These are phyloP conservation scores for Microctenopoma steveboyesi DNA, from an alignment of 2,797 vertebrate genomes.

Conservation along the genomic window DNA sequence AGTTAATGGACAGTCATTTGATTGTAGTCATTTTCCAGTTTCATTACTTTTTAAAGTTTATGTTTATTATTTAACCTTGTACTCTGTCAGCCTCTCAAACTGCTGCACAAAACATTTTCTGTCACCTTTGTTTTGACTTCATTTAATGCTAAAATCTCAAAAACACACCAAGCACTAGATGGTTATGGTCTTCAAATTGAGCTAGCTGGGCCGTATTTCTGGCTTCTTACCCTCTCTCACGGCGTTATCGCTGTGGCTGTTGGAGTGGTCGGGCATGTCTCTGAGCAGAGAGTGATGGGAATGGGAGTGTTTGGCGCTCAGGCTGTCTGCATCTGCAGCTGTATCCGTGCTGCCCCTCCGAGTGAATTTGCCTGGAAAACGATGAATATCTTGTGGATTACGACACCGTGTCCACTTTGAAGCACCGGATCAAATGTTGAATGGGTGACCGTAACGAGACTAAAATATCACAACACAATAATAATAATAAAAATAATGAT, in stretches of 20 bases:
- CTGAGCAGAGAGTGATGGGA: constrained; percentile 94
- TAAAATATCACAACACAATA: constrained; percentile 20
- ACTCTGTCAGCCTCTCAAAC: background rate
- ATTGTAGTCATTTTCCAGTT: background rate
- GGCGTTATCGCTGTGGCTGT: constrained; percentile 95
- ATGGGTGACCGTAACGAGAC: background rate
- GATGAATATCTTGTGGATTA: background rate
- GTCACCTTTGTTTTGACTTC: background rate
- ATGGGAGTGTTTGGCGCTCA: constrained; percentile 93
- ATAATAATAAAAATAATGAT: constrained; percentile 1
- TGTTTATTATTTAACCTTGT: background rate
- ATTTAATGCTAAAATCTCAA: background rate
- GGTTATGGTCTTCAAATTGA: background rate
- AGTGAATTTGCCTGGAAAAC: constrained; percentile 89
- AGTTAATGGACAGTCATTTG: constrained; percentile 13
- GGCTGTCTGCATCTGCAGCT: constrained; percentile 92
- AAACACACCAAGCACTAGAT: too few species aligned
- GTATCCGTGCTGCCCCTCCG: constrained; percentile 94
- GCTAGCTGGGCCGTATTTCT: background rate
- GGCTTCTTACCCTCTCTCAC: constrained; percentile 87
- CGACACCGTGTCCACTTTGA: background rate
- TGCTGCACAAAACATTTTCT: background rate
- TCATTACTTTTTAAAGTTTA: background rate
- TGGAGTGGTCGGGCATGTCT: constrained; percentile 93
- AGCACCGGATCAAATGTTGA: background rate